Percentiles rank a stretch among this genome's conserved stretches.
Evolutionary conservation across 2,797 vertebrate species (phyloP).

Genomic region (Mergus octosetaceus): DNA sequence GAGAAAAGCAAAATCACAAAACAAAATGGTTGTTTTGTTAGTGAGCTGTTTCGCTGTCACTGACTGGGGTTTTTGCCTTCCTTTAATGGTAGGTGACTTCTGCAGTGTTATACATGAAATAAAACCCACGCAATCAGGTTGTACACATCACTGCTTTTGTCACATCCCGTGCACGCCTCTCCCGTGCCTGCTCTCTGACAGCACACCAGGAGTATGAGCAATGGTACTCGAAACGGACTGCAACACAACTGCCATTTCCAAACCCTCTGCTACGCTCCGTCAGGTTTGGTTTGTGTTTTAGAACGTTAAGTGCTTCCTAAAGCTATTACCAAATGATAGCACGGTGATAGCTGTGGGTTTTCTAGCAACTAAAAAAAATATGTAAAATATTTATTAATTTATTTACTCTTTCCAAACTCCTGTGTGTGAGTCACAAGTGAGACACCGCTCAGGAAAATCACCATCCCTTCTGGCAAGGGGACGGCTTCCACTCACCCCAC

Average conservation of each 20-base stretch:
- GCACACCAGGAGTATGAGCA: background rate
- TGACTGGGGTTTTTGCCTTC: too few relatives aligned
- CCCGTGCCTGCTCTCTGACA: background rate
- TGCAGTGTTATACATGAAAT: background rate
- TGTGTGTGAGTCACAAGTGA: rapidly evolving
- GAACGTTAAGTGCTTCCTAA: background rate
- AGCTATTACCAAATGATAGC: background rate
- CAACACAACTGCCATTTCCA: background rate
- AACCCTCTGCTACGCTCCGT: background rate
- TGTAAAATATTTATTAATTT: background rate
- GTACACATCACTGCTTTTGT: rapidly evolving
- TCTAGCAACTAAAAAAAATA: background rate
- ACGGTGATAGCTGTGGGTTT: background rate
- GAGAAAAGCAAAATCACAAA: background rate
- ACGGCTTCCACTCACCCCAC: background rate
- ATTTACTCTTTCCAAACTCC: background rate
- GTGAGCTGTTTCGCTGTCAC: too few relatives aligned
- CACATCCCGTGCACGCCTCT: background rate
- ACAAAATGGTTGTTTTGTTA: background rate
- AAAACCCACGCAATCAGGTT: background rate
- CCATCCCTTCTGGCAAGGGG: background rate
- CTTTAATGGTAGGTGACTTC: too few relatives aligned
- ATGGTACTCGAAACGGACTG: background rate
- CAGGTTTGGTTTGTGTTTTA: background rate
- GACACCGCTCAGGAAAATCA: background rate